Conservation (phyloP, 2,113 vertebrate genomes). For the Paramisgurnus dabryanus region DNA sequence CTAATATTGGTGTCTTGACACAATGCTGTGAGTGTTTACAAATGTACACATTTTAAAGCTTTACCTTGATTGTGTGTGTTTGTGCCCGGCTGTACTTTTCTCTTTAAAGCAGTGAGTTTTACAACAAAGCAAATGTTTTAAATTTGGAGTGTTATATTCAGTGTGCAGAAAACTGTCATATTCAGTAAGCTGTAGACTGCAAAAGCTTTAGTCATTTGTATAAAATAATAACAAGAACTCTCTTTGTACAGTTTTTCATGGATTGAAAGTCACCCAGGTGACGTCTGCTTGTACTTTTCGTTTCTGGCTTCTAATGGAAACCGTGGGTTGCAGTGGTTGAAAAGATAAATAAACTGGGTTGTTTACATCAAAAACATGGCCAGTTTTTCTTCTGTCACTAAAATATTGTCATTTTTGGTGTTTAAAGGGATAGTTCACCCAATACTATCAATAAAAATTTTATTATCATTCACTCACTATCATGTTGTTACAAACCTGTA, state of each 20-base stretch:
- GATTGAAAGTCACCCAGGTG: neutral
- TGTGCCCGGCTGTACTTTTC: neutral
- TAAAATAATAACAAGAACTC: neutral
- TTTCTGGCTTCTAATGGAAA: neutral
- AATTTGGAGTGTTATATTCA: neutral
- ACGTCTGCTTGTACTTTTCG: neutral
- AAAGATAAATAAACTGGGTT: conserved; percentile 11
- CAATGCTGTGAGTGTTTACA: neutral
- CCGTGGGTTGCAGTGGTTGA: neutral
- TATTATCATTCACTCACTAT: too few relatives aligned
- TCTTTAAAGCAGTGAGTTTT: conserved; percentile 16
- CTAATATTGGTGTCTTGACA: conserved; percentile 2
- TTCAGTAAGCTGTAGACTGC: neutral
- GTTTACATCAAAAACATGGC: neutral
- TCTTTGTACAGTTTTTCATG: conserved; percentile 12
- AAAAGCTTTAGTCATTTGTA: neutral
- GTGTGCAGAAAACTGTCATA: neutral
- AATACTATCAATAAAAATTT: too few relatives aligned
- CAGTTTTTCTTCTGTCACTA: neutral
- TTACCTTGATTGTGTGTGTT: neutral
- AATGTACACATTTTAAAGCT: conserved; percentile 4
- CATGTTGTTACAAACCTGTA: too few relatives aligned
- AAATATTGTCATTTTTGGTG: neutral
- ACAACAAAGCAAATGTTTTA: conserved; percentile 5
- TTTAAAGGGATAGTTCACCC: too few relatives aligned